Base-by-base conservation (phyloP, 1,140 invertebrate genomes). In the Hyposmocoma kahamanoa region DNA sequence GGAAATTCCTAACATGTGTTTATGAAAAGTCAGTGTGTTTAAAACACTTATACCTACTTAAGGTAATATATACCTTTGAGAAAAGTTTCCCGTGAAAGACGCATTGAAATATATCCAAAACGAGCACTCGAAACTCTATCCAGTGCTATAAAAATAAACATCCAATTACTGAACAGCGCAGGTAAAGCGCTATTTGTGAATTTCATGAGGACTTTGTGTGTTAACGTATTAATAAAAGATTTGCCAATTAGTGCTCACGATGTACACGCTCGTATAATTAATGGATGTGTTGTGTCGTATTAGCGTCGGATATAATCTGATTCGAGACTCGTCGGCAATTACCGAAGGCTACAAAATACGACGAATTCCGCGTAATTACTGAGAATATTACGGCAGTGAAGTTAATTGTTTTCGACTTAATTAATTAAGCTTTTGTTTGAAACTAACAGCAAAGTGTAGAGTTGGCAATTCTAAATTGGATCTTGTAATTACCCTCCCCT, bases 391-490 rank as follows among this genome's bases (percentile, higher is more conserved):
- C 77, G 77, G 74, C 78, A 79, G 66, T 72, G 71, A 81, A 79
- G 79, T 84, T 81, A 84, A 84, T 84, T 84, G 79, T 84, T 84
- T 78, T 80, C 75, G 79, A 81, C 77, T 84, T 84, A 84, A 84
- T 84, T 84, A 84, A 84, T 84, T 84, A 83, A 84, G 81, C 81
- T 84, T 84, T 84, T 84, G 81, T 84, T 84, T 84, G 77, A 83
- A 84, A 84, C 81, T 84, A 83, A 80, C 79, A 80, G 81, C 79
- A 81, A 81, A 79, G 76, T 84, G 81, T 84, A 82, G 78, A 84
- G 73, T 81, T 80, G 79, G 79, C 77, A 84, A 83, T 83, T 84
- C 81, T 81, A 84, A 84, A 84, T 84, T 84, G 81, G 81, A 84
- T 84, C 79, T 83, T 80, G 79, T 85, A 85, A 83, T 85, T 85